These are phyloP conservation scores for Ophion ellenae DNA, from an alignment of 2,888 invertebrate genomes.

Conservation along the genomic window DNA sequence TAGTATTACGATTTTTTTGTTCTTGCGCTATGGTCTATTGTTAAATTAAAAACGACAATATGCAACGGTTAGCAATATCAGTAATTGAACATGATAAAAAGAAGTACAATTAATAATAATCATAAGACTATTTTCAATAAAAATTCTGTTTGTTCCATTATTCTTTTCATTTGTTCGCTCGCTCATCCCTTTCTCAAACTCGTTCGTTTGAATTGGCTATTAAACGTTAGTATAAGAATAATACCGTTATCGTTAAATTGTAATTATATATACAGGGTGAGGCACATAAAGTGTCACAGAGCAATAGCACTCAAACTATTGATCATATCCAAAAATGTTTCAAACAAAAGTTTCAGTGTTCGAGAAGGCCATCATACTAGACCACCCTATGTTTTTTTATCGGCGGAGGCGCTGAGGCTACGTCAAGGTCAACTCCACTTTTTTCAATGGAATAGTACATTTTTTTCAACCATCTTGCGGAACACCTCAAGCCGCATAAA, in stretches of 20 bases:
- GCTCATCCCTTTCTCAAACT: conserved; percentile 52
- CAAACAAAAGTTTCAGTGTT: no score
- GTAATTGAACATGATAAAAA: conserved; percentile 69
- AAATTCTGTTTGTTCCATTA: conserved; percentile 55
- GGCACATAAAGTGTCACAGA: no score
- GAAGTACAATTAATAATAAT: conserved; percentile 67
- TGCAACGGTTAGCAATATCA: conserved; percentile 56
- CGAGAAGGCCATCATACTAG: no score
- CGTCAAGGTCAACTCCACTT: no score
- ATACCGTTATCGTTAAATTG: conserved; percentile 73
- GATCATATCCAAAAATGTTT: no score
- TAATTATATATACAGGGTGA: conserved; percentile 19
- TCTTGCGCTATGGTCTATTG: conserved; percentile 32
- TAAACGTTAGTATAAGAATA: conserved; percentile 80
- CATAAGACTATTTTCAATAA: conserved; percentile 72
- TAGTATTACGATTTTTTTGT: conserved; percentile 25
- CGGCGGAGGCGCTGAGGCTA: no score
- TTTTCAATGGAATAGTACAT: no score
- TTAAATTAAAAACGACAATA: conserved; percentile 64
- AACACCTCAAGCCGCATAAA: no score
- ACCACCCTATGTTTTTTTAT: no score
- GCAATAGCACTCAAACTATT: no score
- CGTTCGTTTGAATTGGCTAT: conserved; percentile 76
- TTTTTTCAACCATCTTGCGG: no score
- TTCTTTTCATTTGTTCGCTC: conserved; percentile 49